Base-by-base conservation (phyloP, 2,113 vertebrate genomes). In the Entomyzon cyanotis region DNA sequence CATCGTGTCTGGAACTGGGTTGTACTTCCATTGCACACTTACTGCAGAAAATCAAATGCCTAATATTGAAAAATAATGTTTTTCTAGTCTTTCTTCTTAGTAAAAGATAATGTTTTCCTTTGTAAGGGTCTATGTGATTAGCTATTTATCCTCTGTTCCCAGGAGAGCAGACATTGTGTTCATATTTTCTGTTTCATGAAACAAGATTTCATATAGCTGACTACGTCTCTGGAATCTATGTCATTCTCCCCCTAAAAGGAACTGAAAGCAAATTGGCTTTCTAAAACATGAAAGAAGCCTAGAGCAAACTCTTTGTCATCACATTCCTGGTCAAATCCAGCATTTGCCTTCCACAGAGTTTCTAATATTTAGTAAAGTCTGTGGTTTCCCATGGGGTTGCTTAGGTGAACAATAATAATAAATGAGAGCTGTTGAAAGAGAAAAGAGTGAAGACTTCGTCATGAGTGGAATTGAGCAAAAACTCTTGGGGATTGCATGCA, bases 271-370 rank as follows among this genome's bases (percentile, higher is more conserved):
- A 87, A 93, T 5, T 75, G 14, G 35, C 87, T 93, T 95, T 95
- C 93, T 94, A 37, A 94, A 93, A 87, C 65, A 44, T 82, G 93
- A 94, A 91, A 87, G 87, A 84, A 91, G 41, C 56, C 71, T 67
- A 65, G 91, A 93, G 64, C 83, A 90, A 95, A 81, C 64, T 88
- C 88, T 84, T 88, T 73, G 78, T 94, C 83, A 93, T 93, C 94
- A 81, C 94, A 89, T 97, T 95, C 86, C 80, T 90, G 88, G 55
- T 78, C 92, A 81, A 78, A 88, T 91, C 55, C 86, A 67, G 55
- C 80, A 30, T 69, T 81, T 94, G 76, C 60, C 68, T 96, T 90
- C 76, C 42, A 67, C 52, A 67, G 68, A 41, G 76, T 73, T 90
- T 73, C 52, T 84, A 35, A 55, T 90, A 59, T 89, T 92, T 74